These are phyloP conservation scores for Podocnemis expansa DNA, from an alignment of 2,113 vertebrate species.

Conservation along the genomic window DNA sequence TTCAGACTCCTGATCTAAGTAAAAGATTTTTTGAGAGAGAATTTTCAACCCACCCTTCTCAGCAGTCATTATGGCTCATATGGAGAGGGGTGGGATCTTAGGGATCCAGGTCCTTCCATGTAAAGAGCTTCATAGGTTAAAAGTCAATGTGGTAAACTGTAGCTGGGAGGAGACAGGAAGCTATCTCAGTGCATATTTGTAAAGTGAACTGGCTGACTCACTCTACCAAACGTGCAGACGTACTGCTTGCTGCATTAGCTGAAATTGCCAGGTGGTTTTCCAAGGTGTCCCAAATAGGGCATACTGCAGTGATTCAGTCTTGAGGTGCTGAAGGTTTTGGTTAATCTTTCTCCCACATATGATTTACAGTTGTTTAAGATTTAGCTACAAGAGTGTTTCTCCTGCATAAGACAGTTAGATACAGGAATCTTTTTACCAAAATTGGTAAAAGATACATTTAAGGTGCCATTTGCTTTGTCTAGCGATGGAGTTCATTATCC, in stretches of 20 bases:
- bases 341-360: background rate
- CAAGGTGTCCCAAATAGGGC: constrained; percentile 4
- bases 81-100: background rate
- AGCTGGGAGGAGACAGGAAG: background rate
- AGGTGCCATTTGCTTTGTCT: background rate
- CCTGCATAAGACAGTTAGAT: background rate
- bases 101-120: background rate
- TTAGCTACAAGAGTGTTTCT: background rate
- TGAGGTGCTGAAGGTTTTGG: background rate
- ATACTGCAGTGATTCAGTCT: background rate
- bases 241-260: background rate
- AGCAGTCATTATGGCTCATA: background rate
- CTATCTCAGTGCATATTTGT: background rate
- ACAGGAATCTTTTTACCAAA: background rate
- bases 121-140: background rate
- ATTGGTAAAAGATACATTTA: background rate
- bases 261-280: background rate
- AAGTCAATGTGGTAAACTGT: background rate
- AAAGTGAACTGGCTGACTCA: rapidly evolving
- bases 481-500: background rate
- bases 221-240: rapidly evolving
- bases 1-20: too few species aligned
- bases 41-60: background rate
- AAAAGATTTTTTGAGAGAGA: background rate
- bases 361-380: background rate